Conservation (phyloP, 1,140 invertebrate species). For the Cyclina sinensis region DNA sequence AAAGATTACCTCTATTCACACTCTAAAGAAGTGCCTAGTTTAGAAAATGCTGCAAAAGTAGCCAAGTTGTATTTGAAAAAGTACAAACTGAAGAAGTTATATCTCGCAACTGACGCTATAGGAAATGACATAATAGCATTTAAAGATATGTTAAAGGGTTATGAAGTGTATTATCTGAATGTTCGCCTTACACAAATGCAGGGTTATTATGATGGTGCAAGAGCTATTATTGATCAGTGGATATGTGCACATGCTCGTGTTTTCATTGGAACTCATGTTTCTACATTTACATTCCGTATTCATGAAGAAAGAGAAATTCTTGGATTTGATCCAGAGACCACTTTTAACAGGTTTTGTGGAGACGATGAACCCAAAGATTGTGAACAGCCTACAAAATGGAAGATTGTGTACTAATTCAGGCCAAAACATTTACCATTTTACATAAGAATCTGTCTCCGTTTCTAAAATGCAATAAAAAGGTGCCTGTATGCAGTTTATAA, state of each 20-base stretch:
- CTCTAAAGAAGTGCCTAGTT: constrained; percentile 90
- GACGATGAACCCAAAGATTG: constrained; percentile 83
- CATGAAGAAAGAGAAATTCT: constrained; percentile 99
- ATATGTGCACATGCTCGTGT: constrained; percentile 94
- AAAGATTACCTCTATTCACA: constrained; percentile 93
- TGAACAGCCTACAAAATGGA: constrained; percentile 78
- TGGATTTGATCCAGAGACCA: constrained; percentile 92
- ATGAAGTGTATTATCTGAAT: constrained; percentile 87
- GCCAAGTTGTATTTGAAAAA: constrained; percentile 89
- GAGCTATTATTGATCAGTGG: constrained; percentile 98
- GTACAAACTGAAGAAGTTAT: constrained; percentile 90
- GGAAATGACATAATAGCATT: constrained; percentile 76
- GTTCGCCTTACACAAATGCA: constrained; percentile 84
- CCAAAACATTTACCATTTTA: too few species aligned
- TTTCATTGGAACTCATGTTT: constrained; percentile 97
- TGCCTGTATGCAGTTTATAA: too few species aligned
- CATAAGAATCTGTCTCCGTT: too few species aligned
- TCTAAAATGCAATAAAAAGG: too few species aligned
- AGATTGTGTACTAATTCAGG: constrained; percentile 54
- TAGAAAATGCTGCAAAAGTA: constrained; percentile 91
- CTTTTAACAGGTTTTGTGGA: constrained; percentile 95
- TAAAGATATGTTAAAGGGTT: constrained; percentile 71
- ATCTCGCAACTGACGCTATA: constrained; percentile 94
- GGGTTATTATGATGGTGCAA: constrained; percentile 93
- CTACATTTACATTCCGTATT: constrained; percentile 98